phyloP scores from a whole-genome alignment of 2,113 vertebrate species.

The Nothocercus julius region DNA sequence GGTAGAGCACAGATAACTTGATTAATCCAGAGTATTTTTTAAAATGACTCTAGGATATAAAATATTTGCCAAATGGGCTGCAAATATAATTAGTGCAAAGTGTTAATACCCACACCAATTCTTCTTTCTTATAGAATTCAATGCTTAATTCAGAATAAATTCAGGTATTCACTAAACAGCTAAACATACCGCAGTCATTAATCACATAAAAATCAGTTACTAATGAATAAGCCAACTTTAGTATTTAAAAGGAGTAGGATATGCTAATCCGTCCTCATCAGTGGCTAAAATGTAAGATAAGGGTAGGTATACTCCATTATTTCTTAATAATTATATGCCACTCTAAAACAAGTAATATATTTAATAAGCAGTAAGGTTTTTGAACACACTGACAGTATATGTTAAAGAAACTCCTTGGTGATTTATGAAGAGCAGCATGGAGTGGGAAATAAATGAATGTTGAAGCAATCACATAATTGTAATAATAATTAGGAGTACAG shows the following conservation, averaged over 20 bases:
- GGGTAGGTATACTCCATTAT: neutral
- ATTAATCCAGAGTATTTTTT: neutral
- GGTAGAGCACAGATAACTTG: neutral
- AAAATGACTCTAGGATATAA: neutral
- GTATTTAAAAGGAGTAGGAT: neutral
- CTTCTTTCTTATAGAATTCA: neutral
- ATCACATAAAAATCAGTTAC: neutral
- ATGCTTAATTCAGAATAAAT: neutral
- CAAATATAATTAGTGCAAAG: neutral
- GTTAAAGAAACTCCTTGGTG: neutral
- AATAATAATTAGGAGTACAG: neutral
- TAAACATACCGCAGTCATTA: neutral
- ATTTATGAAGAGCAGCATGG: neutral
- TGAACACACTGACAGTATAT: neutral
- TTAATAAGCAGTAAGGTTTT: conserved; percentile 4
- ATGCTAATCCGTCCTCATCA: neutral
- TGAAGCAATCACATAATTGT: neutral
- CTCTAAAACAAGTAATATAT: neutral
- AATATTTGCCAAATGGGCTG: neutral
- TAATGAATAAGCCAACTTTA: neutral
- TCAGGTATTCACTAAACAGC: neutral
- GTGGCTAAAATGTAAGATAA: neutral
- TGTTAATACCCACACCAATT: neutral
- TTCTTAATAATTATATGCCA: neutral
- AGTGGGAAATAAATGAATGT: neutral